Evolutionary conservation across 2,888 invertebrate genomes (phyloP), one percentile per base, ranked within the genome.

Genomic region (Corbicula japonica): DNA sequence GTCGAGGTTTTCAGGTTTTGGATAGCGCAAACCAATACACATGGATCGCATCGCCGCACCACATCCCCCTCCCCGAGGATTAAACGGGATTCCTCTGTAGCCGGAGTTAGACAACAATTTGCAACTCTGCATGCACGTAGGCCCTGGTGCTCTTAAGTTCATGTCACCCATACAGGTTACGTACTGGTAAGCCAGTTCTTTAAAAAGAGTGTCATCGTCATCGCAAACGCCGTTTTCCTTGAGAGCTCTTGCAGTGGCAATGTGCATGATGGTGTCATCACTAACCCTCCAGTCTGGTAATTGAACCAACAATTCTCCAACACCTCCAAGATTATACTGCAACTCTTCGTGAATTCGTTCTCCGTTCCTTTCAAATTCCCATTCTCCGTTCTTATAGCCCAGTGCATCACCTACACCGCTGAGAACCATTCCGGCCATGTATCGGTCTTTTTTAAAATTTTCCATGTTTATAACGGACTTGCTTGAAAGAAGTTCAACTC

Each of bases 201-300:
- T 35, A 61, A 84, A 90, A 21, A 91, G 72, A 1, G 71, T 52
- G 41, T 85, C 86, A 12, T 54, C 62, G 41, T 15, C 54, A n/a
- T 38, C 54, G 28, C 54, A n/a, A 28, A 15, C 23, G 18, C 52
- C 4, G n/a, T 30, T 12, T 26, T 72, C 34, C 46, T 48, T 65
- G 28, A 80, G 46, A 28, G 35, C 58, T 23, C 38, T 38, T n/a
- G 81, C 84, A 28, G 91, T 92, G 10, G 93, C 93, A 8, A 93
- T 68, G 82, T 92, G 92, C 91, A 93, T 91, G 2, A 93, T 91
- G 2, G 93, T 93, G 62, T 93, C 93, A 85, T 93, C 93, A 86
- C 92, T 93, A 1, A 93, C 90, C n/a, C 73, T 84, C 92, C 92
- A 93, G 0, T n/a, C n/a, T n/a, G n/a, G n/a, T n/a, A n/a, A n/a